phyloP scores from a whole-genome alignment of 2,888 invertebrate species.

The Sphaeridia pumilis region DNA sequence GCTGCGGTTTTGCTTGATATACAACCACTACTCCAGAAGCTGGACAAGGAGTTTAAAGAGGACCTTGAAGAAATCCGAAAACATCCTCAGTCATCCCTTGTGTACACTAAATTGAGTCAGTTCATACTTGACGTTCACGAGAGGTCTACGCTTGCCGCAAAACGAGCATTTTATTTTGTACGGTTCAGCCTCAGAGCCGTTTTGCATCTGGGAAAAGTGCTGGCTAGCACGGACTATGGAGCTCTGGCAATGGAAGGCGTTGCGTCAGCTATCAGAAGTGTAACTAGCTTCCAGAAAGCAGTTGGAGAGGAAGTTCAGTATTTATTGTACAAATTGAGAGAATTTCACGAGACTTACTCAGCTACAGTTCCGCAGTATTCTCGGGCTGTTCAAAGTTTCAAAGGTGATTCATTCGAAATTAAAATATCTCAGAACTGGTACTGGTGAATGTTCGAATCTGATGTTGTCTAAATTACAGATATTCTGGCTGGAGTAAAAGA shows the following conservation, averaged over 20 bases:
- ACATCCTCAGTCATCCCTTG: constrained; percentile 2
- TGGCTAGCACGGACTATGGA: background rate
- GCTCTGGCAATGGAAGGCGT: background rate
- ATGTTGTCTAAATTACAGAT: background rate
- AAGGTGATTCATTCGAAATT: background rate
- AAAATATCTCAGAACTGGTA: background rate
- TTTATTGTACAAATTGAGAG: background rate
- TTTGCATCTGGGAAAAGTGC: background rate
- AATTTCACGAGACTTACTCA: background rate
- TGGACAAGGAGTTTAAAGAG: constrained; percentile 8
- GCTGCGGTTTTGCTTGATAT: constrained; percentile 1
- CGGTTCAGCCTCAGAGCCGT: background rate
- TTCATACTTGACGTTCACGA: background rate
- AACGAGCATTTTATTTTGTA: background rate
- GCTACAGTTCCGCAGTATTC: background rate
- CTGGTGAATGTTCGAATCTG: background rate
- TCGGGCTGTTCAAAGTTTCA: background rate
- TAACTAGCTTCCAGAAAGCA: background rate
- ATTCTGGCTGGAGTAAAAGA: background rate
- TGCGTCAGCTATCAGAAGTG: background rate
- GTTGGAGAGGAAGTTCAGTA: background rate
- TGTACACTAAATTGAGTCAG: constrained; percentile 1
- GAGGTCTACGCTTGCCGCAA: background rate
- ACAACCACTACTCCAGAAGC: constrained; percentile 3
- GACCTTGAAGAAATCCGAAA: constrained; percentile 9